phyloP scores from a whole-genome alignment of 2,888 invertebrate species.

The Callimorpha dominula region DNA sequence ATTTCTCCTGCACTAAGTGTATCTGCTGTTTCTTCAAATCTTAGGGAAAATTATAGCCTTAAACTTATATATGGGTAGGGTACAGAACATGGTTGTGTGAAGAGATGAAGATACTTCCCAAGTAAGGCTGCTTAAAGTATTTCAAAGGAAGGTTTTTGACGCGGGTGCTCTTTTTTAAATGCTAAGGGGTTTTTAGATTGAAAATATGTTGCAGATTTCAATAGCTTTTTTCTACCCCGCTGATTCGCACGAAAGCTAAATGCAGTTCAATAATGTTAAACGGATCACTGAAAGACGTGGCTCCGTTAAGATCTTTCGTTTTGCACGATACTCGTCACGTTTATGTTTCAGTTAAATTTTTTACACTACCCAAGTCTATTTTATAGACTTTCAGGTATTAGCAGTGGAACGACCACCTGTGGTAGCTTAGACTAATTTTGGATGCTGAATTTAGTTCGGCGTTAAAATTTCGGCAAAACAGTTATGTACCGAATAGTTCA shows the following conservation, averaged over 20 bases:
- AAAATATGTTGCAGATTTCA: background rate
- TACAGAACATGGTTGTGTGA: too few relatives aligned
- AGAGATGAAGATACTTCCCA: too few relatives aligned
- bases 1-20: too few relatives aligned
- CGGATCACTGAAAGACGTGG: conserved; percentile 12
- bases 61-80: too few relatives aligned
- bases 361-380: conserved; percentile 10
- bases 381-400: background rate
- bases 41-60: too few relatives aligned
- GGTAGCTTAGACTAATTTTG: conserved; percentile 5
- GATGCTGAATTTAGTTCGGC: conserved; percentile 1
- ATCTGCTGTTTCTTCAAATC: too few relatives aligned
- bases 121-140: too few relatives aligned
- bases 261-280: conserved; percentile 10
- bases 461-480: conserved; percentile 19
- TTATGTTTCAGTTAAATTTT: conserved; percentile 21
- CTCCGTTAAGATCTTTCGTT: conserved; percentile 30
- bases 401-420: conserved; percentile 13
- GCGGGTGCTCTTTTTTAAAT: background rate
- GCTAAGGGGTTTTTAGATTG: background rate
- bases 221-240: conserved; percentile 2
- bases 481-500: conserved; percentile 19
- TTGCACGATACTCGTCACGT: conserved; percentile 39
- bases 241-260: background rate
- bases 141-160: too few relatives aligned